A percentile compares a stretch with the other conserved stretches of the same genome.
These are phyloP conservation scores for Nyctibius bracteatus DNA, from an alignment of 2,113 vertebrate species.

Conservation along the genomic window DNA sequence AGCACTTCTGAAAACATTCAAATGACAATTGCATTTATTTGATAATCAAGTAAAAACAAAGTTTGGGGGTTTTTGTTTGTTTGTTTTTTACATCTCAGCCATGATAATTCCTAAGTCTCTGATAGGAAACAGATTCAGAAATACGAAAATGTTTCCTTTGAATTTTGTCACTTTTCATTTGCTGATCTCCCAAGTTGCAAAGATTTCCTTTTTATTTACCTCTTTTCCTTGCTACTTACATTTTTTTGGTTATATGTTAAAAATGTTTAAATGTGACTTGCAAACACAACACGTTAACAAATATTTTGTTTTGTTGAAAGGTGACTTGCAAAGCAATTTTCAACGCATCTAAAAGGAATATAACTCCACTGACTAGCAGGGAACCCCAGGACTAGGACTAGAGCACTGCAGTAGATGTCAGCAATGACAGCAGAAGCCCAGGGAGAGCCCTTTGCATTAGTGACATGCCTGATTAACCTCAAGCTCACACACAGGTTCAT, in stretches of 20 bases:
- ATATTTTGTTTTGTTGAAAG: not conserved
- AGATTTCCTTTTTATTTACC: not conserved
- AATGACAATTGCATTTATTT: not conserved
- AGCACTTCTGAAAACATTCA: not conserved
- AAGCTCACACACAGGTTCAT: not conserved
- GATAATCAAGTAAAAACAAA: not conserved
- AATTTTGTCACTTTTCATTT: not conserved
- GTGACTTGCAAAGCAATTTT: not conserved
- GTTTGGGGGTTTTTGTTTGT: not conserved
- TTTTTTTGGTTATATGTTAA: not conserved
- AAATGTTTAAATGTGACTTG: not conserved
- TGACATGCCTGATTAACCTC: not conserved
- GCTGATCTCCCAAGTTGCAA: not conserved
- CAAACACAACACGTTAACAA: not conserved
- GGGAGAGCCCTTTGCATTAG: not conserved
- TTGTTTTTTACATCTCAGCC: not conserved
- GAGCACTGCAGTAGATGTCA: not conserved
- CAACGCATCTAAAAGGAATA: not conserved
- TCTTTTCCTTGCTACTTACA: not conserved
- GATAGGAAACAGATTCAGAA: not conserved
- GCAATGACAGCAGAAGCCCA: not conserved
- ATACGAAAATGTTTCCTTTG: not conserved
- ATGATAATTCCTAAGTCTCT: not conserved
- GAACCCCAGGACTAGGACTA: fast-evolving
- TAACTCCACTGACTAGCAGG: not conserved